A percentile compares a stretch with the other conserved stretches of the same genome.
phyloP scores from a whole-genome alignment of 1,140 invertebrate species.

The Ephestia elutella region DNA sequence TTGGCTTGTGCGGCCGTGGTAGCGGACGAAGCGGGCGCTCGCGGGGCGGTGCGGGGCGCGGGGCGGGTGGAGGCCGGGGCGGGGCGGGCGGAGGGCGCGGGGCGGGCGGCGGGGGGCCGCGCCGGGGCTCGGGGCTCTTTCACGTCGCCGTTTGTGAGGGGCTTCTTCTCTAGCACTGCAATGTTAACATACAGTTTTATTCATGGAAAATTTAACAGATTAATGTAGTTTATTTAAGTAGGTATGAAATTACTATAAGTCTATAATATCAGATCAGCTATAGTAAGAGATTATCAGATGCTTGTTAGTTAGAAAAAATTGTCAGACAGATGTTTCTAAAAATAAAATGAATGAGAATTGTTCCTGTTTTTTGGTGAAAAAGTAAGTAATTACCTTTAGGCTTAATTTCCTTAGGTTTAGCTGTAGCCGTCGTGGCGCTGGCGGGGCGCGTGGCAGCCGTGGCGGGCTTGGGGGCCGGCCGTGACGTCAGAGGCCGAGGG shows the following conservation, averaged over 20 bases:
- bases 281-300: no score
- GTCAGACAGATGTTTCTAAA: no score
- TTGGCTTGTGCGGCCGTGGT: constrained; percentile 21
- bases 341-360: no score
- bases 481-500: constrained; percentile 14
- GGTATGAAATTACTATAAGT: no score
- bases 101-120: constrained; percentile 16
- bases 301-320: no score
- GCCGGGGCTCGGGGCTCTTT: constrained; percentile 23
- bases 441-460: constrained; percentile 19
- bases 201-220: no score
- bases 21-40: constrained; percentile 18
- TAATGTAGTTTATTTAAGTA: no score
- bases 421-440: constrained; percentile 12
- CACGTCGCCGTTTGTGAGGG: constrained; percentile 73
- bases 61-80: constrained; percentile 25
- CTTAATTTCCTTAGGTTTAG: constrained; percentile 34
- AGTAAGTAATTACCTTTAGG: constrained; percentile 30
- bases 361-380: no score
- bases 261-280: no score
- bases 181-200: no score
- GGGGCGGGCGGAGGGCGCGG: constrained; percentile 6
- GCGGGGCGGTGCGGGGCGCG: constrained; percentile 17
- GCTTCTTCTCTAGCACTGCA: constrained; percentile 57
- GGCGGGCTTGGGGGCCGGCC: constrained; percentile 14